A percentile compares a stretch with the other conserved stretches of the same genome.
Evolutionary conservation across 2,113 vertebrate genomes (phyloP).

Genomic region (Callopanchax toddi): DNA sequence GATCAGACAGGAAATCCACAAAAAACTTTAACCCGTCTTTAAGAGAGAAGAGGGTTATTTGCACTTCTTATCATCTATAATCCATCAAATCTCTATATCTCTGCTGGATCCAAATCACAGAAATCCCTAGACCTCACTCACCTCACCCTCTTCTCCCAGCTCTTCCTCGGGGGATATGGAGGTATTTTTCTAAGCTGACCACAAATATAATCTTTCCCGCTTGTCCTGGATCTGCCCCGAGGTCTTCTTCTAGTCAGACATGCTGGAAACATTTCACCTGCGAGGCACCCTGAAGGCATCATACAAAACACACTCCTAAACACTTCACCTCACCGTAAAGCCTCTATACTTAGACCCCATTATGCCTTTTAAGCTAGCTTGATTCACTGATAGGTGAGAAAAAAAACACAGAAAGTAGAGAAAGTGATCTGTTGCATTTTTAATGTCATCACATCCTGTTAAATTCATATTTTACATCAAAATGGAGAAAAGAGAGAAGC

Average conservation of each 20-base stretch:
- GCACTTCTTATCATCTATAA: neutral
- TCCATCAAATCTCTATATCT: neutral
- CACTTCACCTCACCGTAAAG: neutral
- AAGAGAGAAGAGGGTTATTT: no score
- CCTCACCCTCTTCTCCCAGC: neutral
- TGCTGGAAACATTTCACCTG: neutral
- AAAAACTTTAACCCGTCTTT: neutral
- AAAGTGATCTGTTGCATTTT: neutral
- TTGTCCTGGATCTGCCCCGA: neutral
- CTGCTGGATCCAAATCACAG: neutral
- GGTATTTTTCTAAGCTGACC: neutral
- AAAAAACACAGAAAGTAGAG: neutral
- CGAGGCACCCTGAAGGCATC: neutral
- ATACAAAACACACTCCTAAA: neutral
- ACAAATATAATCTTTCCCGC: slow-evolving; percentile 1
- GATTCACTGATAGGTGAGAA: neutral
- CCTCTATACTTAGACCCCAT: neutral
- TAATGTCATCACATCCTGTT: no score
- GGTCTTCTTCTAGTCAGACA: slow-evolving; percentile 4
- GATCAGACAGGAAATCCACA: neutral
- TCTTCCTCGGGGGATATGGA: neutral
- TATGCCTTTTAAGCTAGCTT: neutral
- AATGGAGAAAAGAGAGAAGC: no score
- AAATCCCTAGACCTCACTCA: neutral
- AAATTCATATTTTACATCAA: no score